phyloP scores from a whole-genome alignment of 2,113 vertebrate genomes.

The Perca fluviatilis region DNA sequence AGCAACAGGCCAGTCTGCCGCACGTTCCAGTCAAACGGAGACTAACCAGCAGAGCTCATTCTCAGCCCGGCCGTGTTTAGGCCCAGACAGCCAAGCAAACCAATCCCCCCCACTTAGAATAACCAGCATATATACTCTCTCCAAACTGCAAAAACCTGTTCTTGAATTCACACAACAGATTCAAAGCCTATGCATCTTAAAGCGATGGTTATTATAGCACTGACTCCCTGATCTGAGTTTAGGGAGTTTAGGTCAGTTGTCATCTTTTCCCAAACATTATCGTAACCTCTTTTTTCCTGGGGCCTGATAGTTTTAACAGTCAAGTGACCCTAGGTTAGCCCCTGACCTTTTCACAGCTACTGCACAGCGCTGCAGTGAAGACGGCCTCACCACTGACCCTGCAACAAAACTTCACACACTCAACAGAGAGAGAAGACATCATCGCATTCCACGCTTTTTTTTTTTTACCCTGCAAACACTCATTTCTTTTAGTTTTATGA shows the following conservation, averaged over 20 bases:
- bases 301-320: conserved; percentile 83
- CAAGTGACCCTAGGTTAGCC: conserved; percentile 91
- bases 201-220: neutral
- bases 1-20: conserved; percentile 76
- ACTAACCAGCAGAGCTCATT: conserved; percentile 50
- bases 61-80: conserved; percentile 17
- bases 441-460: conserved; percentile 57
- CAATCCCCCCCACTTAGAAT: neutral
- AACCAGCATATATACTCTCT: neutral
- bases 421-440: conserved; percentile 49
- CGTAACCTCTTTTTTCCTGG: conserved; percentile 80
- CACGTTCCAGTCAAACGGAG: conserved; percentile 72
- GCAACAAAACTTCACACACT: conserved; percentile 64
- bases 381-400: conserved; percentile 82
- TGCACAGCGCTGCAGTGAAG: conserved; percentile 60
- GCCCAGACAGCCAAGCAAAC: conserved; percentile 12
- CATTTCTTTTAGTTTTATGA: neutral
- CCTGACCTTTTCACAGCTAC: conserved; percentile 86
- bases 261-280: conserved; percentile 84
- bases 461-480: neutral
- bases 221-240: neutral
- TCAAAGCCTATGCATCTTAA: neutral
- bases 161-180: neutral
- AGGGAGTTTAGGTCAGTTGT: conserved; percentile 58
- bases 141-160: neutral